These are phyloP conservation scores for Rhynchotus rufescens DNA, from an alignment of 2,797 vertebrate species.

Conservation along the genomic window DNA sequence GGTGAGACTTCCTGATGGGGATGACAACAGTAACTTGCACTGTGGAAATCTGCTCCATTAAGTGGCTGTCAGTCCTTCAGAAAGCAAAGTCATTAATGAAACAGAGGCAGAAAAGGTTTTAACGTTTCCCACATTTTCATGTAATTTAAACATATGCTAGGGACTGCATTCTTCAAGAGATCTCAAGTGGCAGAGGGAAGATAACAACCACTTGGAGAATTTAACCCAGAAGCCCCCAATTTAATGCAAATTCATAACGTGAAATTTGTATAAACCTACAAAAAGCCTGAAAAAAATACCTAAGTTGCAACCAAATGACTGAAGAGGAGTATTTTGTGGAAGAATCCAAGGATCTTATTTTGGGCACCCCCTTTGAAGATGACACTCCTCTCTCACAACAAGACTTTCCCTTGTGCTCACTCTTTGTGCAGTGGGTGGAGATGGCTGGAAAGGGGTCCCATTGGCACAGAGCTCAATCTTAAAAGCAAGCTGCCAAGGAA, in stretches of 20 bases:
- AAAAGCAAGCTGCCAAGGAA: neutral
- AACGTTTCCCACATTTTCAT: neutral
- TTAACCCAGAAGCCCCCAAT: neutral
- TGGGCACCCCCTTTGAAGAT: neutral
- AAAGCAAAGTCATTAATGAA: constrained; percentile 8
- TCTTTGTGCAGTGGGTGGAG: neutral
- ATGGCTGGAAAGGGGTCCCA: neutral
- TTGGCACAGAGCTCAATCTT: neutral
- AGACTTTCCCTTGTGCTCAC: neutral
- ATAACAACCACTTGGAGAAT: neutral
- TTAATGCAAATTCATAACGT: neutral
- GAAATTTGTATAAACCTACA: neutral
- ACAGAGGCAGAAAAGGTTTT: neutral
- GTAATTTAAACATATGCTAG: neutral
- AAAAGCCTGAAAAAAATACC: neutral
- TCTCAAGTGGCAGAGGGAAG: neutral
- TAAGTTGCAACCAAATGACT: neutral
- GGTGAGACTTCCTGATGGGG: neutral
- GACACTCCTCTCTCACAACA: neutral
- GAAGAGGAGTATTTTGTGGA: neutral
- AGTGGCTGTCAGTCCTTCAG: neutral
- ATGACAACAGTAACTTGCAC: neutral
- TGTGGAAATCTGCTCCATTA: neutral
- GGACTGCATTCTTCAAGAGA: constrained; percentile 1
- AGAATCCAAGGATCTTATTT: neutral